A percentile compares a stretch with the other conserved stretches of the same genome.
Conservation (phyloP, 2,113 vertebrate species). For the Crypturellus undulatus region DNA sequence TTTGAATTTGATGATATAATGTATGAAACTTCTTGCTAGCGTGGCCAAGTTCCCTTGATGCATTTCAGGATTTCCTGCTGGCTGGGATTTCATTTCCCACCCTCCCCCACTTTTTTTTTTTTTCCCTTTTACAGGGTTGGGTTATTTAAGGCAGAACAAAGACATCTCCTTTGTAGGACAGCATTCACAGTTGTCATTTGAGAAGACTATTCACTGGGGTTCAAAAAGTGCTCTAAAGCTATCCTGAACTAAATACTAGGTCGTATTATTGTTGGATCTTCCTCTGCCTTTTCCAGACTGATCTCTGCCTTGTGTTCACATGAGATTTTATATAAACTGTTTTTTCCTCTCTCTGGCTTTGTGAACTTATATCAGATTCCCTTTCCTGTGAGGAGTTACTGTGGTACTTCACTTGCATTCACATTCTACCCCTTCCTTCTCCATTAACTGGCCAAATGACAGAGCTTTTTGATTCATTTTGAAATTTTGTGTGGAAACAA, state of each 20-base stretch:
- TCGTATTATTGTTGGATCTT: background rate
- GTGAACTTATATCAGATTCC: background rate
- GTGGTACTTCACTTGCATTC: background rate
- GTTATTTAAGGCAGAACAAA: background rate
- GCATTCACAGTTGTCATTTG: background rate
- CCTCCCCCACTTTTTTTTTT: background rate
- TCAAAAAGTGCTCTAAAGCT: background rate
- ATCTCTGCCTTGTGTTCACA: background rate
- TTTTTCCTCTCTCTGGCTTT: background rate
- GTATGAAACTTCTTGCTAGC: background rate
- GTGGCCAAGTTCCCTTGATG: slow-evolving; percentile 10
- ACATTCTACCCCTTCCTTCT: background rate
- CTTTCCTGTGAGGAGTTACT: background rate
- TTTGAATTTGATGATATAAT: background rate
- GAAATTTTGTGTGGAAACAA: background rate
- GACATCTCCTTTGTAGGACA: background rate
- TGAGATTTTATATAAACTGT: background rate
- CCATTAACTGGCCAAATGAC: background rate
- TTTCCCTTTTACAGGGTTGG: background rate
- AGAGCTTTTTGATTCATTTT: background rate
- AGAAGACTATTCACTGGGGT: background rate
- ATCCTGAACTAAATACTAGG: background rate
- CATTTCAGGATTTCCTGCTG: slow-evolving; percentile 65
- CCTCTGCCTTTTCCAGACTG: background rate
- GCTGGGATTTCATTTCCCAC: slow-evolving; percentile 13